Evolutionary conservation across 2,113 vertebrate genomes (phyloP).

Genomic region (Calonectris borealis): DNA sequence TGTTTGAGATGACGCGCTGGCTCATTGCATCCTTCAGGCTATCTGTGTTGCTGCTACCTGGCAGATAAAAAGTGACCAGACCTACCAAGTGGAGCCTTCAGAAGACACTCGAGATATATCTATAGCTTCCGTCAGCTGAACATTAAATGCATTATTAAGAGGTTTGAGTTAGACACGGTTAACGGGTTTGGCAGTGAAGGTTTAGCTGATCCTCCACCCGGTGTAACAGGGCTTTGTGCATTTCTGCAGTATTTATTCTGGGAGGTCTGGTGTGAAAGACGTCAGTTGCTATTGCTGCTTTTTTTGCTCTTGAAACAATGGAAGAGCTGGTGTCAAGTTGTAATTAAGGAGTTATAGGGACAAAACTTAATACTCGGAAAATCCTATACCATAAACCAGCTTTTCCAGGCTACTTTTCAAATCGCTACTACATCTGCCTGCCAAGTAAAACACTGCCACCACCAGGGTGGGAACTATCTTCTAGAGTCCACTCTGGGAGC

Average conservation of each 20-base stretch:
- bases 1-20: accelerated
- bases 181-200: background rate
- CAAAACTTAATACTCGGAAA: slow-evolving; percentile 41
- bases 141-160: accelerated
- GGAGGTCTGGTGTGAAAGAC: background rate
- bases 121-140: background rate
- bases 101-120: background rate
- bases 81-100: background rate
- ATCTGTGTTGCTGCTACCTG: background rate
- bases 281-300: background rate
- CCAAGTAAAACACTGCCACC: slow-evolving; percentile 68
- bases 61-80: background rate
- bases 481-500: slow-evolving; percentile 51
- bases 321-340: background rate
- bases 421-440: background rate
- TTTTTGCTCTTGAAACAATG: background rate
- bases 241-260: background rate
- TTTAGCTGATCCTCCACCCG: background rate
- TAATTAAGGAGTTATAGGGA: slow-evolving; percentile 18
- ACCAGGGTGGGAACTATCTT: slow-evolving; percentile 62
- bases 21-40: background rate
- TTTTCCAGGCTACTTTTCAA: slow-evolving; percentile 64
- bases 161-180: background rate
- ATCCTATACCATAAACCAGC: slow-evolving; percentile 54
- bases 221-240: background rate